Evolutionary conservation across 2,888 invertebrate species (phyloP).

Genomic region (Synergus japonicus): DNA sequence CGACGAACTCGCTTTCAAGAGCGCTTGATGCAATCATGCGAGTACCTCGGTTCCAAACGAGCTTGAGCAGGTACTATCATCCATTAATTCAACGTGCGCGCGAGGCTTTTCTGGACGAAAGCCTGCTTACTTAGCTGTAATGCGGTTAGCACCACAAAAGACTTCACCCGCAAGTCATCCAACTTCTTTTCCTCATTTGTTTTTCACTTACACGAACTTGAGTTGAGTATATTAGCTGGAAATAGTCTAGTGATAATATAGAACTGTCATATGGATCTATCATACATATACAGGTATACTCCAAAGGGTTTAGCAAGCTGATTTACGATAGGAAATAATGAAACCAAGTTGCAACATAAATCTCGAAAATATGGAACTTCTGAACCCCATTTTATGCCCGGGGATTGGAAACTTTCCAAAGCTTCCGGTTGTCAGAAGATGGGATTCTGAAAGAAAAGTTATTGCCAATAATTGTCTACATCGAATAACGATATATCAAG

Average conservation of each 20-base stretch:
- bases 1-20: conserved; percentile 56
- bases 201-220: background rate
- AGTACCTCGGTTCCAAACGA: conserved; percentile 34
- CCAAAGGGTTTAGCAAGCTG: too few species aligned
- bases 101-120: conserved; percentile 32
- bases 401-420: background rate
- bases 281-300: too few species aligned
- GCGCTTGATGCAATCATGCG: conserved; percentile 40
- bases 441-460: background rate
- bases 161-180: conserved; percentile 12
- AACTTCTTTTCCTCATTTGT: background rate
- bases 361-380: background rate
- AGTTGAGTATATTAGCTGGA: too few species aligned
- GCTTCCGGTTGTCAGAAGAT: background rate
- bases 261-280: too few species aligned
- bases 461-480: background rate
- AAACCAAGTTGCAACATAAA: background rate
- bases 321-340: background rate
- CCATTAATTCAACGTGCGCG: conserved; percentile 33
- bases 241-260: too few species aligned
- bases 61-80: conserved; percentile 14
- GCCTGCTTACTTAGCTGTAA: conserved; percentile 30
- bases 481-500: background rate
- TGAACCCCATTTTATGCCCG: background rate
- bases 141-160: conserved; percentile 29